These are phyloP conservation scores for Pygoscelis adeliae DNA, from an alignment of 2,113 vertebrate genomes.

Conservation along the genomic window DNA sequence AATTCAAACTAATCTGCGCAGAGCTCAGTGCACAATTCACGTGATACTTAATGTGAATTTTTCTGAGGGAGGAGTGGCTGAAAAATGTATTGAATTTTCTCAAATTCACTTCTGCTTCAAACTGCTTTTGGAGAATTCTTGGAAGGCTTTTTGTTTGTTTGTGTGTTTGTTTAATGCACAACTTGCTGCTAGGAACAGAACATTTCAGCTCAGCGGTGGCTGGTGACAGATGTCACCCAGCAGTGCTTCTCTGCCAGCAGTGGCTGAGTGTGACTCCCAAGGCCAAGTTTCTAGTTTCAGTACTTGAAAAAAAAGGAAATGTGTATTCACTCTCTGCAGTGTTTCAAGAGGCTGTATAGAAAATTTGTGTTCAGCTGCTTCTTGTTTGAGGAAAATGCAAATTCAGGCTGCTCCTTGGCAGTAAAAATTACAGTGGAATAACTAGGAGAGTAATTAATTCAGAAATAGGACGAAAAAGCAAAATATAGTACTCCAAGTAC, in stretches of 20 bases:
- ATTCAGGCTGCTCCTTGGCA: not conserved
- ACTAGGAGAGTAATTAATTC: not conserved
- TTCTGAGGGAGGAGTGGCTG: not conserved
- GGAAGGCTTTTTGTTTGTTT: not conserved
- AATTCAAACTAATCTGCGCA: not conserved
- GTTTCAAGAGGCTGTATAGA: not conserved
- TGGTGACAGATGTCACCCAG: constrained; percentile 52
- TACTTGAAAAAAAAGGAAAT: not conserved
- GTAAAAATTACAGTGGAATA: not conserved
- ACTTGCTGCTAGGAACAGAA: not conserved
- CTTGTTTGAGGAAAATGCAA: not conserved
- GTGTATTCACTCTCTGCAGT: not conserved
- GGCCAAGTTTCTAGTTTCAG: constrained; percentile 8
- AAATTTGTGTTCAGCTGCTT: not conserved
- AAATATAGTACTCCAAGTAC: not conserved
- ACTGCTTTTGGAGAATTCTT: not conserved
- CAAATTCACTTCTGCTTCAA: not conserved
- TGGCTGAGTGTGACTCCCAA: not conserved
- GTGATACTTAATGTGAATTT: not conserved
- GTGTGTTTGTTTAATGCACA: not conserved
- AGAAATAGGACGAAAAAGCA: not conserved
- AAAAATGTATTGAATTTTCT: not conserved
- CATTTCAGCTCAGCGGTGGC: not conserved
- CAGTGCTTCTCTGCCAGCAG: constrained; percentile 32
- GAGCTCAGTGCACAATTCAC: not conserved